phyloP scores from a whole-genome alignment of 1,140 invertebrate genomes.

The Philaenus spumarius region DNA sequence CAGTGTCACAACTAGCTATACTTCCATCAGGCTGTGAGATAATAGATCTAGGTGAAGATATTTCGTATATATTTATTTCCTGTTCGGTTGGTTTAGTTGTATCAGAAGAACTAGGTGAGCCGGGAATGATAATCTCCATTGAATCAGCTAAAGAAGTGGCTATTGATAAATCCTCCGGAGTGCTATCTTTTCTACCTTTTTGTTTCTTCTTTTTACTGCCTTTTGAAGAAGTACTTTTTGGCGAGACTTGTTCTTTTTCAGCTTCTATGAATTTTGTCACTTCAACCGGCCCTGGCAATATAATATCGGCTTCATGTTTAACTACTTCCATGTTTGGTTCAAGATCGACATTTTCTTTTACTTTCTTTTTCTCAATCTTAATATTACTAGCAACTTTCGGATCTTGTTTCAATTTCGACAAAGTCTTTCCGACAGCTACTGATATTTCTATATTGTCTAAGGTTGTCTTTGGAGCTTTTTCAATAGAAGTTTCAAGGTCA shows the following conservation, averaged over 20 bases:
- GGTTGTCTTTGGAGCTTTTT: background rate
- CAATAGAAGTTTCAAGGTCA: too few relatives aligned
- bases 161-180: conserved; percentile 36
- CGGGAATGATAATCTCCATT: conserved; percentile 48
- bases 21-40: conserved; percentile 4
- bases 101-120: conserved; percentile 42
- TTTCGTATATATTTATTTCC: conserved; percentile 4
- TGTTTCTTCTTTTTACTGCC: conserved; percentile 1
- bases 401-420: background rate
- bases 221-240: conserved; percentile 10
- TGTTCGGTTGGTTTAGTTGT: conserved; percentile 44
- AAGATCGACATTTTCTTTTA: background rate
- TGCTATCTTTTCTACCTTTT: background rate
- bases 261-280: conserved; percentile 12
- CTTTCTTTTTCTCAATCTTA: conserved; percentile 28
- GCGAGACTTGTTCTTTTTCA: conserved; percentile 1
- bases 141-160: conserved; percentile 52
- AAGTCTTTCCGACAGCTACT: conserved; percentile 36
- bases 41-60: conserved; percentile 13
- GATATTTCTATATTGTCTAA: conserved; percentile 34
- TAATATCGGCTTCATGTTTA: conserved; percentile 32
- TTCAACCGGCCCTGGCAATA: conserved; percentile 25
- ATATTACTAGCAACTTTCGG: conserved; percentile 23
- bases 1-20: conserved; percentile 36
- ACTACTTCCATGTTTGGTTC: conserved; percentile 18